phyloP scores from a whole-genome alignment of 2,888 invertebrate species.

The Leptothorax acervorum region DNA sequence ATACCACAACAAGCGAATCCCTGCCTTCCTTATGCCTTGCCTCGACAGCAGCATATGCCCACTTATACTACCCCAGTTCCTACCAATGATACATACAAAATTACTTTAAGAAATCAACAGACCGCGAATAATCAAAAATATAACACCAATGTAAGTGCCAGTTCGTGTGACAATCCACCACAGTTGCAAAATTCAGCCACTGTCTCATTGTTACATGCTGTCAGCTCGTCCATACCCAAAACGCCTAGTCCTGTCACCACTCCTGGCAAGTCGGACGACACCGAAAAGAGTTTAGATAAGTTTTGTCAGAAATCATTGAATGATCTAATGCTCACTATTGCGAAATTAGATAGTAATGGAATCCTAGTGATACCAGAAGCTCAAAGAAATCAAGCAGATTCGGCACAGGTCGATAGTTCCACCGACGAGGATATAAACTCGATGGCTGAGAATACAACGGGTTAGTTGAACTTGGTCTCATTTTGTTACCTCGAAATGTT shows the following conservation, averaged over 20 bases:
- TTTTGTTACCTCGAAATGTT: background rate
- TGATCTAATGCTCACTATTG: conserved; percentile 95
- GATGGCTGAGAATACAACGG: conserved; percentile 80
- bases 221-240: conserved; percentile 94
- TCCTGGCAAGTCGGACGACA: conserved; percentile 86
- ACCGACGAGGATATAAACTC: conserved; percentile 87
- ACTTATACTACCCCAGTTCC: conserved; percentile 75
- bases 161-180: conserved; percentile 67
- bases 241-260: conserved; percentile 91
- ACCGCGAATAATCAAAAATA: conserved; percentile 72
- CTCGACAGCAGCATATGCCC: conserved; percentile 69
- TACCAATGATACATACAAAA: conserved; percentile 89
- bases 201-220: conserved; percentile 82
- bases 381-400: conserved; percentile 84
- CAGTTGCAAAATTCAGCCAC: conserved; percentile 69
- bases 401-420: conserved; percentile 90
- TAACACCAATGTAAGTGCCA: conserved; percentile 65
- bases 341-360: conserved; percentile 94
- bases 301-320: conserved; percentile 94
- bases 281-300: conserved; percentile 91
- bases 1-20: conserved; percentile 88
- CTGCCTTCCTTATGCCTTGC: conserved; percentile 70
- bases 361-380: conserved; percentile 91
- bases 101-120: conserved; percentile 87
- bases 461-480: conserved; percentile 65